A percentile compares a stretch with the other conserved stretches of the same genome.
Evolutionary conservation across 2,888 invertebrate species (phyloP).

Genomic region (Lacanobia oleracea): DNA sequence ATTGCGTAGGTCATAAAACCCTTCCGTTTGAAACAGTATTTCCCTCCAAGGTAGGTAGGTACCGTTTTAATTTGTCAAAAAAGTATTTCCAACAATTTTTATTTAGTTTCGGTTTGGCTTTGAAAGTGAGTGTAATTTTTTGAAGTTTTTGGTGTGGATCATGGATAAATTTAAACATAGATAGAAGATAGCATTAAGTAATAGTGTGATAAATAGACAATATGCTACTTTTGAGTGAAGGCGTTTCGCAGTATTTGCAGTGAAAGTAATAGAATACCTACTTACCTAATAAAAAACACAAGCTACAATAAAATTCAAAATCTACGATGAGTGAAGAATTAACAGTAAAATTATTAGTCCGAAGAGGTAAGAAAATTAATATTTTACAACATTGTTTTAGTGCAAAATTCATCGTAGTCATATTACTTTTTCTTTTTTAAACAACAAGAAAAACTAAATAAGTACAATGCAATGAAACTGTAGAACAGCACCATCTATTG

Average conservation of each 20-base stretch:
- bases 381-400: neutral
- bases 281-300: no score
- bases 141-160: neutral
- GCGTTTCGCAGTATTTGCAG: neutral
- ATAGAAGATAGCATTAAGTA: neutral
- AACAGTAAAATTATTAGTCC: neutral
- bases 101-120: slow-evolving; percentile 54
- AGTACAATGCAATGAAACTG: neutral
- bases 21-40: slow-evolving; percentile 43
- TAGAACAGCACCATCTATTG: slow-evolving; percentile 79
- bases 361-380: neutral
- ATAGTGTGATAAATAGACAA: neutral
- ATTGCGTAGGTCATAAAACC: slow-evolving; percentile 55
- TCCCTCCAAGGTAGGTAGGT: slow-evolving; percentile 7
- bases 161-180: neutral
- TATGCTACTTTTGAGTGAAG: neutral
- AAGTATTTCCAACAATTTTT: slow-evolving; percentile 28
- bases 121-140: slow-evolving; percentile 24
- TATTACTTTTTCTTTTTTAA: neutral
- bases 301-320: neutral
- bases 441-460: neutral
- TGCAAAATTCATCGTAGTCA: neutral
- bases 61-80: slow-evolving; percentile 37
- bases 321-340: neutral
- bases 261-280: neutral